Conservation (phyloP, 1,140 invertebrate genomes). For the Phymorhynchus buccinoides region DNA sequence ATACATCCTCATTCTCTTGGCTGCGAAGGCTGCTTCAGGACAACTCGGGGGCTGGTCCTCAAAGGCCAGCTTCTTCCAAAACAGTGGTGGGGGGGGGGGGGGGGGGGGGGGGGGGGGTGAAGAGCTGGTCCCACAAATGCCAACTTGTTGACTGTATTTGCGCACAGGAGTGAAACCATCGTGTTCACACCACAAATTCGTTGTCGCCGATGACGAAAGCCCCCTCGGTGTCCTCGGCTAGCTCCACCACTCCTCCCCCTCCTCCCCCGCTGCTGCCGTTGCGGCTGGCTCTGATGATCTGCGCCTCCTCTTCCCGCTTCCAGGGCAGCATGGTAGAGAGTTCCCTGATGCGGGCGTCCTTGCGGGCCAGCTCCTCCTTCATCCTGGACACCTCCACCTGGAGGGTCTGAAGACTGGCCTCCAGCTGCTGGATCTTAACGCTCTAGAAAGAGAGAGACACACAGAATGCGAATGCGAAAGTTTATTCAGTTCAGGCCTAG, state of each 20-base stretch:
- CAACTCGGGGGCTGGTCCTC: too few species aligned
- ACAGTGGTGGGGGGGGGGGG: neutral
- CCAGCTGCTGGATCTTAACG: slow-evolving; percentile 9
- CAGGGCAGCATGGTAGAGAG: slow-evolving; percentile 36
- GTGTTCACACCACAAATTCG: slow-evolving; percentile 42
- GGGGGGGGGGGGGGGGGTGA: neutral
- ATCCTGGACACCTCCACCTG: slow-evolving; percentile 23
- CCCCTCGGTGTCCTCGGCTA: slow-evolving; percentile 18
- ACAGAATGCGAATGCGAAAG: too few species aligned
- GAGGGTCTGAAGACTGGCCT: neutral
- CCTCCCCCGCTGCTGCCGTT: too few species aligned
- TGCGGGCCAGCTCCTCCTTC: slow-evolving; percentile 29
- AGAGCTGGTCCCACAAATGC: too few species aligned
- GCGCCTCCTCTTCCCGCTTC: slow-evolving; percentile 10
- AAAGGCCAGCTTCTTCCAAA: neutral
- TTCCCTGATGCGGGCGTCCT: slow-evolving; percentile 30
- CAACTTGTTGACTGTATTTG: too few species aligned
- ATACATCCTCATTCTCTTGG: too few species aligned
- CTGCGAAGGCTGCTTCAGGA: too few species aligned
- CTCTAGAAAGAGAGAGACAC: too few species aligned
- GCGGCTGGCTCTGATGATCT: too few species aligned
- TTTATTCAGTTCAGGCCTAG: too few species aligned
- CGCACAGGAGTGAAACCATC: too few species aligned
- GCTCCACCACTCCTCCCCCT: neutral
- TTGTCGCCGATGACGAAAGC: slow-evolving; percentile 40